Evolutionary conservation across 1,140 invertebrate species (phyloP).

Genomic region (Bombus confusus): DNA sequence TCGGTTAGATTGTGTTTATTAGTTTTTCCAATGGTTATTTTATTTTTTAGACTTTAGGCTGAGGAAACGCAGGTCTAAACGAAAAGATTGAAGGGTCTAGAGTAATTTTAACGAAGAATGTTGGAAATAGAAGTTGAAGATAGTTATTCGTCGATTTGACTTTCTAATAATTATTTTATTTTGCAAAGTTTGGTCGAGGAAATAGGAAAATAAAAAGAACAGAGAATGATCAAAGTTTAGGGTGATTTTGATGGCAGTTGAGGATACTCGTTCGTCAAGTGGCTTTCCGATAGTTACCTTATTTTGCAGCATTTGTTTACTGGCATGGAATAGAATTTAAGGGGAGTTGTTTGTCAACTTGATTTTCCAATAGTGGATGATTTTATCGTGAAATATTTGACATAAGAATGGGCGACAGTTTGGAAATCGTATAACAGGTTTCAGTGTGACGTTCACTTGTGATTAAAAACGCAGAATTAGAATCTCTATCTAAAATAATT

Average conservation of each 20-base stretch:
- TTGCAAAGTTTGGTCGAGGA: neutral
- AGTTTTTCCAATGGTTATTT: neutral
- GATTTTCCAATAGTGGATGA: too few relatives aligned
- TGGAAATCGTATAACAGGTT: too few relatives aligned
- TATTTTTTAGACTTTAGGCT: neutral
- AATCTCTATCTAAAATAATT: neutral
- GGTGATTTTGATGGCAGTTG: neutral
- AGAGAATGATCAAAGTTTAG: neutral
- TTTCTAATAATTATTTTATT: neutral
- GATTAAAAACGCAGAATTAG: too few relatives aligned
- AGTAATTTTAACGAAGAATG: neutral
- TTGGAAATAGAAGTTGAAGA: neutral
- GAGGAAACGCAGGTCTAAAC: neutral
- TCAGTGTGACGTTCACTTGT: neutral
- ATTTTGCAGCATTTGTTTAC: too few relatives aligned
- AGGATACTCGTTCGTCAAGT: too few relatives aligned
- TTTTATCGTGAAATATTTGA: too few relatives aligned
- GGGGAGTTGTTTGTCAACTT: neutral
- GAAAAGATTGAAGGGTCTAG: neutral
- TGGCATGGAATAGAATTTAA: neutral
- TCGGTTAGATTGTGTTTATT: neutral
- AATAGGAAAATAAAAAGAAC: neutral
- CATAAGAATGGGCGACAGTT: too few relatives aligned
- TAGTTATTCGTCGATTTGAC: neutral
- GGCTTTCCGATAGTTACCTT: too few relatives aligned